Conservation (phyloP, 2,113 vertebrate species). For the Puntigrus tetrazona region DNA sequence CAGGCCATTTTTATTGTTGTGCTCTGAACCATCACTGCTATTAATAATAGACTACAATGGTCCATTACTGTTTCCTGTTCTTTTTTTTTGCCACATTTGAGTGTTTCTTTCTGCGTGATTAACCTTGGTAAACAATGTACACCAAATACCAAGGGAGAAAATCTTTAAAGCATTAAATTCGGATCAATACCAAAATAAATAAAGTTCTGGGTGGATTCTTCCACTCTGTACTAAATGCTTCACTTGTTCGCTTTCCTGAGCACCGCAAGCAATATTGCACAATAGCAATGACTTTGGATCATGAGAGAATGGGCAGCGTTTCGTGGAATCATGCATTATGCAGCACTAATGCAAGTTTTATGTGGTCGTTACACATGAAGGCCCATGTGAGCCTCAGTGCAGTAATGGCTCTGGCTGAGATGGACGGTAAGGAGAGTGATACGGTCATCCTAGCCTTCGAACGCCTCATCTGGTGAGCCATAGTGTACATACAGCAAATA, state of each 20-base stretch:
- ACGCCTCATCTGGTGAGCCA: not conserved
- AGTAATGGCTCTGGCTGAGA: not conserved
- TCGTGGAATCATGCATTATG: conserved; percentile 23
- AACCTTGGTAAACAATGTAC: conserved; percentile 10
- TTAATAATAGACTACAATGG: not conserved
- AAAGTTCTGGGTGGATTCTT: conserved; percentile 3
- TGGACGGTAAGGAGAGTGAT: not conserved
- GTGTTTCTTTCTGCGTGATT: conserved; percentile 25
- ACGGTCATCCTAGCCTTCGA: not conserved
- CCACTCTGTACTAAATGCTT: conserved; percentile 18
- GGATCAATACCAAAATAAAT: conserved; percentile 29
- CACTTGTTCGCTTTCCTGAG: not conserved
- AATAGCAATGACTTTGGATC: conserved; percentile 21
- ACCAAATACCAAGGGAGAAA: not conserved
- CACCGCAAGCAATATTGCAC: not conserved
- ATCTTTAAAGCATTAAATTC: conserved; percentile 37
- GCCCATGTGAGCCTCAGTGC: not conserved
- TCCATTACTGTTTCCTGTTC: not conserved
- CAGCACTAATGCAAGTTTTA: conserved; percentile 30
- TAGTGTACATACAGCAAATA: not conserved
- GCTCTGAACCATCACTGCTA: not conserved
- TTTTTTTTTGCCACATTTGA: not conserved
- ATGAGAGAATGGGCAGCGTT: not conserved
- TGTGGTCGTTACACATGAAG: conserved; percentile 13
- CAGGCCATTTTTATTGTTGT: not conserved